These are phyloP conservation scores for Notothenia coriiceps DNA, from an alignment of 2,113 vertebrate genomes.

Conservation along the genomic window DNA sequence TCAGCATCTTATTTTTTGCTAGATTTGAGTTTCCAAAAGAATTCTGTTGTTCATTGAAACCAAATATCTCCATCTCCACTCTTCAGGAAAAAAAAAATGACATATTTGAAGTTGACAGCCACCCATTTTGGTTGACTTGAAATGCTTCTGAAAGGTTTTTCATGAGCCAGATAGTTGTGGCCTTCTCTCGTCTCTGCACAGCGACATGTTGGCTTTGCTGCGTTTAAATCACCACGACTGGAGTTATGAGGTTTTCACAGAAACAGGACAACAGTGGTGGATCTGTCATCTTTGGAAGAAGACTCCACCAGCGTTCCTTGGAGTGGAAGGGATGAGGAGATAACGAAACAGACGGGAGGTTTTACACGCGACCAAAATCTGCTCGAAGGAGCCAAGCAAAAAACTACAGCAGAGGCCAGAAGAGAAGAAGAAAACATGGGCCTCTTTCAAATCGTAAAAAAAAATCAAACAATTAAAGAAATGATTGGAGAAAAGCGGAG, in stretches of 20 bases:
- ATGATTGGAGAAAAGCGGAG: constrained; percentile 14
- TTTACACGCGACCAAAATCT: constrained; percentile 60
- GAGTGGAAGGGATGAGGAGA: constrained; percentile 67
- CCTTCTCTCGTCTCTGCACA: constrained; percentile 34
- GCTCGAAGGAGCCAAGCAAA: constrained; percentile 60
- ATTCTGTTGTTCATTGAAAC: constrained; percentile 40
- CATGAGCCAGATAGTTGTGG: constrained; percentile 41
- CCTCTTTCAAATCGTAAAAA: constrained; percentile 42
- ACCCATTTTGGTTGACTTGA: constrained; percentile 31
- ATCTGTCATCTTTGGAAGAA: constrained; percentile 52
- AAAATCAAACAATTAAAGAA: constrained; percentile 50
- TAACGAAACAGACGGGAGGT: constrained; percentile 74
- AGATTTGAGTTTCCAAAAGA: constrained; percentile 35
- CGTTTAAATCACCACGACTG: constrained; percentile 22
- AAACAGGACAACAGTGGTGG: constrained; percentile 23
- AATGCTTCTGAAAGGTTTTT: constrained; percentile 11
- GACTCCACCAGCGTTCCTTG: constrained; percentile 54
- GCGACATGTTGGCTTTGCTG: constrained; percentile 1
- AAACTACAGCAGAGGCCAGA: constrained; percentile 55
- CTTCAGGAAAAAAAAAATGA: constrained; percentile 8
- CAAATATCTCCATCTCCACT: constrained; percentile 26
- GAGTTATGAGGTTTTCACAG: constrained; percentile 41
- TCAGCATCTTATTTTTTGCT: constrained; percentile 32
- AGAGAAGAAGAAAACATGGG: constrained; percentile 50
- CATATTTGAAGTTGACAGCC: neutral